Evolutionary conservation across 2,113 vertebrate genomes (phyloP).

Genomic region (Mormyrus lacerda): DNA sequence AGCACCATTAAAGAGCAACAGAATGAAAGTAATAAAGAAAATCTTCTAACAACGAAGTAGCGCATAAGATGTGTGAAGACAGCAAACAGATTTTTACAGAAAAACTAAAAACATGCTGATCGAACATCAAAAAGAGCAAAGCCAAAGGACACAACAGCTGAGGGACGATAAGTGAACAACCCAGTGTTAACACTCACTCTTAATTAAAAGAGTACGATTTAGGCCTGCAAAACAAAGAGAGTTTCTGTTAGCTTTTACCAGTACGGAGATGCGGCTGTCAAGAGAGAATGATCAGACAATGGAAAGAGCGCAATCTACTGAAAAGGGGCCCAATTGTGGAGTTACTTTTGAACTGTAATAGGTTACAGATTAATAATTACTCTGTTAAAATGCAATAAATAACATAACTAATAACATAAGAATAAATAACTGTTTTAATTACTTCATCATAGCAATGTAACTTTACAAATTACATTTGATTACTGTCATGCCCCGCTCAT

Average conservation of each 20-base stretch:
- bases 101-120: conserved; percentile 7
- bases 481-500: too few species aligned
- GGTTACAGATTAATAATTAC: neutral
- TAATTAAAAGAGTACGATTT: conserved; percentile 74
- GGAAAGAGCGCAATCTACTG: neutral
- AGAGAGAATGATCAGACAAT: neutral
- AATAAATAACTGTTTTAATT: neutral
- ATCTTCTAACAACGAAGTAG: neutral
- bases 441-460: neutral
- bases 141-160: neutral
- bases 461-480: neutral
- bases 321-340: neutral
- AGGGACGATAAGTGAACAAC: neutral
- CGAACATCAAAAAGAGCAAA: neutral
- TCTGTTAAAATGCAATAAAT: neutral
- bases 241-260: neutral
- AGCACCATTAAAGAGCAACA: conserved; percentile 8
- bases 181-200: conserved; percentile 68
- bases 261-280: neutral
- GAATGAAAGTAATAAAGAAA: conserved; percentile 9
- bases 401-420: too few species aligned
- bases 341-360: neutral
- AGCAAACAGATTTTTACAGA: neutral
- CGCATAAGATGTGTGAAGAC: neutral
- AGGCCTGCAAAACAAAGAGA: conserved; percentile 72